Conservation (phyloP, 2,797 vertebrate genomes). For the Argentina silus region DNA sequence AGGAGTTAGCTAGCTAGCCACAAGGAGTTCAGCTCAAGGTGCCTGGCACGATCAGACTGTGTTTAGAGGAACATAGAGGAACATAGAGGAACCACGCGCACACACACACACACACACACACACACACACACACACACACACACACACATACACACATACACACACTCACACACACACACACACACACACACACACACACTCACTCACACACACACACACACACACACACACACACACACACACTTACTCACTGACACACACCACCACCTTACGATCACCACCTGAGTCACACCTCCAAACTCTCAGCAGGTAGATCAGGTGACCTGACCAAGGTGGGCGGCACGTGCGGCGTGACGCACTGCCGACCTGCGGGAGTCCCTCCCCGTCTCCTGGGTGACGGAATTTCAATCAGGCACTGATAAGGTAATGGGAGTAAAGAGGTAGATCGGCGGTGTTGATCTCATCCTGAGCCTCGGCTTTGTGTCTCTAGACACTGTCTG, state of each 20-base stretch:
- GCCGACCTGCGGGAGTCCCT: slow-evolving; percentile 20
- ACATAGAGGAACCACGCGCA: no score
- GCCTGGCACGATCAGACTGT: not conserved
- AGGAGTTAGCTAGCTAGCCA: not conserved
- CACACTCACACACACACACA: not conserved
- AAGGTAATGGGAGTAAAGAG: no score
- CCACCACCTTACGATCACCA: not conserved
- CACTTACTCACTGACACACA: slow-evolving; percentile 6
- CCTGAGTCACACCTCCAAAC: not conserved
- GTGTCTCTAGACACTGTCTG: not conserved
- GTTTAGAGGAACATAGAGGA: not conserved
- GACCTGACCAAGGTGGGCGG: not conserved
- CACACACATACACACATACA: not conserved
- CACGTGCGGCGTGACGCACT: not conserved
- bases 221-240: slow-evolving; percentile 4
- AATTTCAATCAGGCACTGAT: not conserved
- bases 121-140: no score
- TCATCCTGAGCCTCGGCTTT: not conserved
- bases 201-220: not conserved
- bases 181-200: not conserved
- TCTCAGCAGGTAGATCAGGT: not conserved
- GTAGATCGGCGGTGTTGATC: no score
- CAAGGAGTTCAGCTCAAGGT: not conserved
- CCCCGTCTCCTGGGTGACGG: slow-evolving; percentile 31
- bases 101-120: no score